Evolutionary conservation across 2,888 invertebrate genomes (phyloP).

Genomic region (Pandemis heparana): DNA sequence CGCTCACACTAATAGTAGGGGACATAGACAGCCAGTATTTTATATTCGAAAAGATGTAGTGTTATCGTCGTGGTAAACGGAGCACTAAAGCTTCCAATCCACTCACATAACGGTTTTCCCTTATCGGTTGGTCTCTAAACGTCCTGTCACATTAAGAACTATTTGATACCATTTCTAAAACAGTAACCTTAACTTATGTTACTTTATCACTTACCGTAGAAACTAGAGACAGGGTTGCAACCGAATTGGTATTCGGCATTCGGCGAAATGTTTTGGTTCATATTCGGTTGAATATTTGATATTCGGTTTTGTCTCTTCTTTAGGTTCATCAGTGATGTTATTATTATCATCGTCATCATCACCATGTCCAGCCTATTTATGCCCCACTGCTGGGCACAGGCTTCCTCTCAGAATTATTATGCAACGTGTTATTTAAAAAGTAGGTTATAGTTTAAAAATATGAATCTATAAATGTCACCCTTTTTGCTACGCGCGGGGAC

Average conservation of each 20-base stretch:
- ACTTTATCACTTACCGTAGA: background rate
- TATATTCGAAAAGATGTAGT: background rate
- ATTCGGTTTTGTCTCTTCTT: background rate
- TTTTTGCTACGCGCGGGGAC: background rate
- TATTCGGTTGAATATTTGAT: background rate
- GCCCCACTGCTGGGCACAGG: no score
- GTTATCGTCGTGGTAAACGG: background rate
- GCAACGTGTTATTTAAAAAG: background rate
- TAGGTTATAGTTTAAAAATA: background rate
- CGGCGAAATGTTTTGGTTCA: no score
- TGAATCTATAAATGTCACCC: background rate
- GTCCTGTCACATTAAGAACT: background rate
- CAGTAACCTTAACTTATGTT: background rate
- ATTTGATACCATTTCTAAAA: constrained; percentile 8
- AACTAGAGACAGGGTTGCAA: background rate
- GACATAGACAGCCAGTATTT: background rate
- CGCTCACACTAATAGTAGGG: no score
- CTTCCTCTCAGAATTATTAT: background rate
- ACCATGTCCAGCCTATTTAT: no score
- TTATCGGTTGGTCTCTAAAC: background rate
- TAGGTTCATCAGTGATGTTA: no score
- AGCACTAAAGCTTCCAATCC: background rate
- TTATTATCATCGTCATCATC: no score
- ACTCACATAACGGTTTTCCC: background rate
- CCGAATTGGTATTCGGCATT: background rate